phyloP scores from a whole-genome alignment of 2,888 invertebrate species.

The Sarcophaga variegata region DNA sequence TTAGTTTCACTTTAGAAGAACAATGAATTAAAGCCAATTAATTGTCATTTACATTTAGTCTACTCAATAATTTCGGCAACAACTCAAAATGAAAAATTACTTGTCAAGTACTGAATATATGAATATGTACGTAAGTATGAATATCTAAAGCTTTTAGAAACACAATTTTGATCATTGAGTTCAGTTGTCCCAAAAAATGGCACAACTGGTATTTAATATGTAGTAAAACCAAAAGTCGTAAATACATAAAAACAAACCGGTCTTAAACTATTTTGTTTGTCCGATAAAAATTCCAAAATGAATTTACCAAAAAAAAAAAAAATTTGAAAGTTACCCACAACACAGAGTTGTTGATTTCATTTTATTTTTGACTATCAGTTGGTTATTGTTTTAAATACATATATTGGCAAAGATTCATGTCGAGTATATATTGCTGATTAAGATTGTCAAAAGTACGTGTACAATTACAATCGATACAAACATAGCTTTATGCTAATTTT shows the following conservation, averaged over 20 bases:
- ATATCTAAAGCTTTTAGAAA: conserved; percentile 32
- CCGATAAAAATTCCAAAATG: conserved; percentile 68
- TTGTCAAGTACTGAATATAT: conserved; percentile 58
- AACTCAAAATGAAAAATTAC: conserved; percentile 25
- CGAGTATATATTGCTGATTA: too few species aligned
- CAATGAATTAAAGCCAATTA: neutral
- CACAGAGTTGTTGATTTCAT: neutral
- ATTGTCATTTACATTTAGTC: neutral
- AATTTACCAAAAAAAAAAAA: conserved; percentile 56
- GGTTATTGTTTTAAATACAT: neutral
- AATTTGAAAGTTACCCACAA: neutral
- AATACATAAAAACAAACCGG: conserved; percentile 58
- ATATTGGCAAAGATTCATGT: neutral
- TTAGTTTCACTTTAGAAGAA: conserved; percentile 6
- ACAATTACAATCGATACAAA: neutral
- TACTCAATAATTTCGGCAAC: neutral
- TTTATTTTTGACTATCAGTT: neutral
- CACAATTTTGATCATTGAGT: conserved; percentile 48
- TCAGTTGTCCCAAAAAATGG: conserved; percentile 48
- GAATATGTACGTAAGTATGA: neutral
- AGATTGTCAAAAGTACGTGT: neutral
- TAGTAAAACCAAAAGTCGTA: conserved; percentile 63
- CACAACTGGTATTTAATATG: conserved; percentile 54
- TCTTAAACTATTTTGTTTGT: conserved; percentile 75
- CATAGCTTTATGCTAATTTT: too few species aligned